A percentile compares a stretch with the other conserved stretches of the same genome.
phyloP scores from a whole-genome alignment of 2,888 invertebrate species.

The Seladonia tumulorum region DNA sequence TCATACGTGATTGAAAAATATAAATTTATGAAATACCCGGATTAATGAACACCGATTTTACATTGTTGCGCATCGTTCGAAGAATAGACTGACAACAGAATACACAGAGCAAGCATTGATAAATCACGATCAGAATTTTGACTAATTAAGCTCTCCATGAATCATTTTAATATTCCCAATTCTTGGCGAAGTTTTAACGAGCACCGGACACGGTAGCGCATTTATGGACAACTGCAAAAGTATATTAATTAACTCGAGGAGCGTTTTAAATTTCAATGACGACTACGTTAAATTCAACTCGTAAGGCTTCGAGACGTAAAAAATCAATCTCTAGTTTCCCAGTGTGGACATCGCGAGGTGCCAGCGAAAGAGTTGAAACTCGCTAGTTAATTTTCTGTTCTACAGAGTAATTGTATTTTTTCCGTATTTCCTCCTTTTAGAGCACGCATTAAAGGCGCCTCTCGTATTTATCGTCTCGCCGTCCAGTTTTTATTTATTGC shows the following conservation, averaged over 20 bases:
- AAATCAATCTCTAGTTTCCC: neutral
- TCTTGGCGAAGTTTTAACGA: neutral
- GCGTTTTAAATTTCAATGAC: neutral
- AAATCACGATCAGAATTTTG: neutral
- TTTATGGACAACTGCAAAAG: neutral
- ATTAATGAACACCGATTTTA: neutral
- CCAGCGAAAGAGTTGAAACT: neutral
- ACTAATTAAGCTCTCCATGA: neutral
- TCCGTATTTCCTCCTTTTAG: neutral
- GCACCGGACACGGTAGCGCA: neutral
- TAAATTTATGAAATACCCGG: neutral
- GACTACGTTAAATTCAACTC: neutral
- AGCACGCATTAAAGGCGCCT: neutral
- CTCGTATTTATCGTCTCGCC: slow-evolving; percentile 19
- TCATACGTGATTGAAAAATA: neutral
- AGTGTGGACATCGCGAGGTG: neutral
- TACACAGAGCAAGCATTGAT: neutral
- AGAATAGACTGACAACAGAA: neutral
- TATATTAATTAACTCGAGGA: neutral
- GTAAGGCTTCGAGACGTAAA: neutral
- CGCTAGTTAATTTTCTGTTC: neutral
- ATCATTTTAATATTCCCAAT: neutral
- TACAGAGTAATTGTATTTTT: neutral
- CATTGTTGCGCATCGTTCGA: neutral
- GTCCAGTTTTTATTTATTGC: slow-evolving; percentile 7